Evolutionary conservation across 1,140 invertebrate species (phyloP).

Genomic region (Mercenaria mercenaria): DNA sequence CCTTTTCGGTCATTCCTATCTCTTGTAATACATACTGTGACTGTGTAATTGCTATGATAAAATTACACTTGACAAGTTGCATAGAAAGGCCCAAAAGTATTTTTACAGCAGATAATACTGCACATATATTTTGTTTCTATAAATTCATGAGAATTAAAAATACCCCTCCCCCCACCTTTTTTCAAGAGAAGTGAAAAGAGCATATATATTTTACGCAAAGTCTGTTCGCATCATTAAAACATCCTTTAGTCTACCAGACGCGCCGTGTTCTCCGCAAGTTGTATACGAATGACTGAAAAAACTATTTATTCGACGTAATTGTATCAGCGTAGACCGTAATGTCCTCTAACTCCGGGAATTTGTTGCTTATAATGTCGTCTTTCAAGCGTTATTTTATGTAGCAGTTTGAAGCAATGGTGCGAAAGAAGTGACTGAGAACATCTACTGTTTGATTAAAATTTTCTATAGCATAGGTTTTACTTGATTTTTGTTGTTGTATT

Average conservation of each 20-base stretch:
- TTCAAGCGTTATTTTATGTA: background rate
- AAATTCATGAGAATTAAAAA: too few species aligned
- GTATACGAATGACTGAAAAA: slow-evolving; percentile 7
- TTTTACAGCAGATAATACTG: too few species aligned
- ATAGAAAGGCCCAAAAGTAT: too few species aligned
- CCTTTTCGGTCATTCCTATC: too few species aligned
- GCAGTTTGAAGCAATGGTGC: background rate
- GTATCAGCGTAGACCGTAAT: slow-evolving; percentile 23
- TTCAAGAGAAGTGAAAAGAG: background rate
- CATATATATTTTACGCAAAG: background rate
- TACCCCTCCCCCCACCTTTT: too few species aligned
- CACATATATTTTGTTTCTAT: too few species aligned
- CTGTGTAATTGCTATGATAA: too few species aligned
- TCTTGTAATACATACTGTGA: too few species aligned
- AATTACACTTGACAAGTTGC: too few species aligned
- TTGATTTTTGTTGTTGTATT: too few species aligned
- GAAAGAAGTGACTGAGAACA: background rate
- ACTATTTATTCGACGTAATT: slow-evolving; percentile 17
- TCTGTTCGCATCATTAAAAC: slow-evolving; percentile 28
- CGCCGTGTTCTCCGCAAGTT: background rate
- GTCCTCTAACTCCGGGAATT: slow-evolving; percentile 2
- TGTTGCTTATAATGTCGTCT: background rate
- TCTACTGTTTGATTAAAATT: too few species aligned
- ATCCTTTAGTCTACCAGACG: background rate
- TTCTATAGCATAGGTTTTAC: too few species aligned